Base-by-base conservation (phyloP, 1,140 invertebrate species). In the Rhizoglyphus robini region DNA sequence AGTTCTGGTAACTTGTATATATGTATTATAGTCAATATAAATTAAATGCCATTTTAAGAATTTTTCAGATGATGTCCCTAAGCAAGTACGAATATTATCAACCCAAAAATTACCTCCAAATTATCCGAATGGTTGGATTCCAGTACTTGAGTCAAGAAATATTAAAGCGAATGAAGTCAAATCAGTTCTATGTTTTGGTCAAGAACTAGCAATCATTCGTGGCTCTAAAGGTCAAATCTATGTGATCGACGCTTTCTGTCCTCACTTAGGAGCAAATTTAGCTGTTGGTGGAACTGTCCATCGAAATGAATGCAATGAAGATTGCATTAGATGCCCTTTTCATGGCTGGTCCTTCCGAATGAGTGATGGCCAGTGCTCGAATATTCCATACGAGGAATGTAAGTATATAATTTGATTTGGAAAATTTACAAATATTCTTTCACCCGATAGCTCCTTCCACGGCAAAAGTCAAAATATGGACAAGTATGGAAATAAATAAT, bases 121-220 rank as follows among this genome's bases (percentile, higher is more conserved):
- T 0, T 93, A 83, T 76, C 90, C 90, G 0, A 93, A 95, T 70
- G 90, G 90, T 13, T 94, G 90, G 90, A 91, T 88, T 73, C 83
- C 80, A 0, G 70, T 93, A 0, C 74, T 83, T 0, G 88, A 92
- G 73, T 86, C 84, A 4, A 76, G 75, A 25, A 77, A 83, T 25
- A 67, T 95, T 2, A 79, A 76, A 31, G 73, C 73, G 1, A 81
- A 81, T 34, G 75, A 83, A 67, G 82, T 85, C 0, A 78, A 80
- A 63, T 79, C 83, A 67, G 79, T 89, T 1, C 77, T 58, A 13
- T 65, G 69, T 70, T 58, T 73, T 86, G 85, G 86, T 38, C 79
- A 87, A 71, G 83, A 89, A 69, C 81, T 93, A 58, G 86, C 84
- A 3, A 81, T 92, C 0, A 90, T 87, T 73, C 78, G 85, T 46